These are phyloP conservation scores for Vultur gryphus DNA, from an alignment of 2,797 vertebrate genomes.

Conservation along the genomic window DNA sequence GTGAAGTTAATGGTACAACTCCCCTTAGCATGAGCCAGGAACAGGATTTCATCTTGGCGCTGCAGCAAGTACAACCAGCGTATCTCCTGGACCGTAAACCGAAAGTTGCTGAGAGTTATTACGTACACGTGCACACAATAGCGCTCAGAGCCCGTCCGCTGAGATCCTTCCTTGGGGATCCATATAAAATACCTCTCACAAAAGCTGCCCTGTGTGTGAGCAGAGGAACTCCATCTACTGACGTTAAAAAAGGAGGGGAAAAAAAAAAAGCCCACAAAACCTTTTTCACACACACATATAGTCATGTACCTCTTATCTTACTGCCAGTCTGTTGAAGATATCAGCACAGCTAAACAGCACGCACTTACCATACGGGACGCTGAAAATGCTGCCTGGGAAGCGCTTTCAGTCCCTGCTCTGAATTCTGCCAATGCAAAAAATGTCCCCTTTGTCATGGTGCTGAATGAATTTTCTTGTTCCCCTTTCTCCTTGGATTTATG, in stretches of 20 bases:
- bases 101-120: not conserved
- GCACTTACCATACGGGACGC: not conserved
- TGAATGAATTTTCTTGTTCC: constrained; percentile 61
- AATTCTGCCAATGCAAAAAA: constrained; percentile 17
- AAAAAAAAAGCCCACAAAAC: not conserved
- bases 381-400: constrained; percentile 9
- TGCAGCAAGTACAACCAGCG: not conserved
- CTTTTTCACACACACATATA: not conserved
- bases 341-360: not conserved
- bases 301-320: not conserved
- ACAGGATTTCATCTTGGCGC: not conserved
- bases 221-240: constrained; percentile 20
- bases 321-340: not conserved
- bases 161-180: constrained; percentile 47
- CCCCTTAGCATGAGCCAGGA: not conserved
- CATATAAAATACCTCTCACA: constrained; percentile 48
- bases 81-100: not conserved
- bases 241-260: not conserved
- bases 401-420: not conserved
- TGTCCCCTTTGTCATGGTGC: constrained; percentile 25
- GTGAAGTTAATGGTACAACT: not conserved
- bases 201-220: constrained; percentile 40
- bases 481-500: constrained; percentile 48
- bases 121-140: not conserved
- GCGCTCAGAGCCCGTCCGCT: not conserved